Percentiles rank a stretch among this genome's conserved stretches.
Evolutionary conservation across 1,140 invertebrate genomes (phyloP).

Genomic region (Drosophila carrolli): DNA sequence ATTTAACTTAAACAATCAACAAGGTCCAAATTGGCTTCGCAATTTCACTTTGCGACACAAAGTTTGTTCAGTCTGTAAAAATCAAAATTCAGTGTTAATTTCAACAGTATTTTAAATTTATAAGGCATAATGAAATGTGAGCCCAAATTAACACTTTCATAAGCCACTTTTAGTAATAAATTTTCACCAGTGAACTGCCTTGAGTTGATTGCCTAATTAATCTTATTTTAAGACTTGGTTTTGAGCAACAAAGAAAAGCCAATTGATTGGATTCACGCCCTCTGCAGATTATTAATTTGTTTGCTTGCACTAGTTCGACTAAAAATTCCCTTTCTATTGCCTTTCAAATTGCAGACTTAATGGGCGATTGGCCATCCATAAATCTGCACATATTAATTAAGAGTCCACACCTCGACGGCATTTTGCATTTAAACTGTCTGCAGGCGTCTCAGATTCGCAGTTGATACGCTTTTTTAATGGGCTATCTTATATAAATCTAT

Average conservation of each 20-base stretch:
- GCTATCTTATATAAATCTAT: conserved; percentile 49
- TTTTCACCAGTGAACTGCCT: too few relatives aligned
- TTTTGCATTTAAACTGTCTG: conserved; percentile 27
- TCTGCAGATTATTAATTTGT: not conserved
- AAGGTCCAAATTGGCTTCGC: not conserved
- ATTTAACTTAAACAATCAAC: conserved; percentile 27
- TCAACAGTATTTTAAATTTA: too few relatives aligned
- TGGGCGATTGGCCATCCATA: conserved; percentile 2
- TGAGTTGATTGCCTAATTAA: conserved; percentile 3
- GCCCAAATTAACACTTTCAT: not conserved
- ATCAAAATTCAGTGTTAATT: not conserved
- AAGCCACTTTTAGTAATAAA: too few relatives aligned
- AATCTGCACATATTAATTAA: conserved; percentile 17
- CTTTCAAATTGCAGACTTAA: not conserved
- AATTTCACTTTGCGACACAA: not conserved
- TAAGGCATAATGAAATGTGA: too few relatives aligned
- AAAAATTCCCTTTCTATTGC: not conserved
- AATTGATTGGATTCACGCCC: not conserved
- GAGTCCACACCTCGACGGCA: conserved; percentile 23
- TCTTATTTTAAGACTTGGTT: not conserved
- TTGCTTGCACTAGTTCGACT: not conserved
- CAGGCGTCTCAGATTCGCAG: conserved; percentile 19
- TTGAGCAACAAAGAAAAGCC: not conserved
- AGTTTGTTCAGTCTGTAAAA: too few relatives aligned
- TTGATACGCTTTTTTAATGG: not conserved